These are phyloP conservation scores for Sebastes cheni DNA, from an alignment of 2,797 vertebrate species.

Conservation along the genomic window DNA sequence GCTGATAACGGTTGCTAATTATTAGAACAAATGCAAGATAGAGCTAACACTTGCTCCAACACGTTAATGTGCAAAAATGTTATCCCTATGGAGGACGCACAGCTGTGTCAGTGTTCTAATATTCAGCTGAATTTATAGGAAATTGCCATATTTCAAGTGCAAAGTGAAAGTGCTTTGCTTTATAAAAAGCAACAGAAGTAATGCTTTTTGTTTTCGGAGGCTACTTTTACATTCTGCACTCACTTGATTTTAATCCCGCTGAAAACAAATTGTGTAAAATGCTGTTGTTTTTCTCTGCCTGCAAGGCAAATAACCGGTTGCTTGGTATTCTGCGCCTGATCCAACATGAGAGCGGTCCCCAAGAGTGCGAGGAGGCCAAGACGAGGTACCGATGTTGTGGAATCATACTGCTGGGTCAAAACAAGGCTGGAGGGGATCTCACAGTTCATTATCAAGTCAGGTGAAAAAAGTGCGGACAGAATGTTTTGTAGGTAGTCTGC, in stretches of 20 bases:
- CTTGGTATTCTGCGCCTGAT: constrained; percentile 14
- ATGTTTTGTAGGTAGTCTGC: neutral
- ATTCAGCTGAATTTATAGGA: neutral
- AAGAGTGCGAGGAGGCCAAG: neutral
- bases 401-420: neutral
- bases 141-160: constrained; percentile 7
- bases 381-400: neutral
- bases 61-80: neutral
- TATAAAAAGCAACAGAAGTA: constrained; percentile 24
- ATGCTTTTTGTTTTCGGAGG: constrained; percentile 2
- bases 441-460: neutral
- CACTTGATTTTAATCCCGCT: constrained; percentile 28
- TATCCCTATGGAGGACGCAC: neutral
- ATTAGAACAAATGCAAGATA: neutral
- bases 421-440: neutral
- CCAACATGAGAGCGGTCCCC: neutral
- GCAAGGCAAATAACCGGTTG: neutral
- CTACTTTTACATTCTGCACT: constrained; percentile 14
- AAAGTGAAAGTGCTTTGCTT: constrained; percentile 25
- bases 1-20: neutral
- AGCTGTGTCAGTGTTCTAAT: neutral
- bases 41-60: neutral
- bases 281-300: neutral
- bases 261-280: constrained; percentile 7
- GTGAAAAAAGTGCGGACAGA: neutral